Evolutionary conservation across 2,797 vertebrate genomes (phyloP).

Genomic region (Crocidura indochinensis): DNA sequence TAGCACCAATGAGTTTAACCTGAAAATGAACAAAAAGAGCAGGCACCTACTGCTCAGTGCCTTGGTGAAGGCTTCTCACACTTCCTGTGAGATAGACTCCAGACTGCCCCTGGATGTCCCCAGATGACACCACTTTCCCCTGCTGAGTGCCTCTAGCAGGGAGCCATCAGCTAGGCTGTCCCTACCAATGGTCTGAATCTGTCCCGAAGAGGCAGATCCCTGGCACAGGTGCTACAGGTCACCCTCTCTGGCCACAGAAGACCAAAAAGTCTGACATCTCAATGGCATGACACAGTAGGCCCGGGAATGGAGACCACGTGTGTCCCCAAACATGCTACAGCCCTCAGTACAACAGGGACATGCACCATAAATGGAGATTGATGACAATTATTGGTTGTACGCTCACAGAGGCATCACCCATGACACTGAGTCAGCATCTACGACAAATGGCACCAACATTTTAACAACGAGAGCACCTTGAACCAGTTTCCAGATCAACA

Average conservation of each 20-base stretch:
- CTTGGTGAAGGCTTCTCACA: too few relatives aligned
- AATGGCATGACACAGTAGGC: not conserved
- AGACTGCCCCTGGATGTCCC: too few relatives aligned
- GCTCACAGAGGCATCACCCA: not conserved
- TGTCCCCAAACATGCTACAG: not conserved
- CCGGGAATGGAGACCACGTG: not conserved
- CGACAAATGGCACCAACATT: conserved; percentile 4
- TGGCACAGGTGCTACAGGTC: not conserved
- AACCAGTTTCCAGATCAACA: conserved; percentile 36
- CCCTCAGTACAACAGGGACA: not conserved
- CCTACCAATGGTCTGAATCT: not conserved
- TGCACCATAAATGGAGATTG: not conserved
- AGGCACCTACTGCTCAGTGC: too few relatives aligned
- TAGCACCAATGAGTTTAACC: not conserved
- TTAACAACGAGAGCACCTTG: conserved; percentile 30
- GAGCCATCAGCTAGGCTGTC: not conserved
- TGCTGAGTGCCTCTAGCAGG: not conserved
- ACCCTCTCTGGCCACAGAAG: conserved; percentile 28
- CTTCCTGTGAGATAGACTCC: too few relatives aligned
- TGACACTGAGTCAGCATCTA: conserved; percentile 36
- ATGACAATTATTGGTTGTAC: not conserved
- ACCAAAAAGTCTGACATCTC: not conserved
- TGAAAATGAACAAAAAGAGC: too few relatives aligned
- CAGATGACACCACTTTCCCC: not conserved
- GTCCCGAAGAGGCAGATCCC: too few relatives aligned